Conservation (phyloP, 1,140 invertebrate genomes). For the Platyura marginata region DNA sequence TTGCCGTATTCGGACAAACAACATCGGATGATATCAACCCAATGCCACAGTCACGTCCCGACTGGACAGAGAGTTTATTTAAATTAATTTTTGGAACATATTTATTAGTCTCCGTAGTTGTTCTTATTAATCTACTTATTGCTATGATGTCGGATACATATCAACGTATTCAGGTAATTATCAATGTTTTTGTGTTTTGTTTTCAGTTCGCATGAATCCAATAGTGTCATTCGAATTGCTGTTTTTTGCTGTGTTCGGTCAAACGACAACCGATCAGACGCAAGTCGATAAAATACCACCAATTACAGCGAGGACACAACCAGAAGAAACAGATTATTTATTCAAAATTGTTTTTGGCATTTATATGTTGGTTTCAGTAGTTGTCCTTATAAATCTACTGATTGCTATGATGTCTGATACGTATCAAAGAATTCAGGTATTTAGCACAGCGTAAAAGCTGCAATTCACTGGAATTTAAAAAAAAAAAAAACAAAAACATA, state of each 20-base stretch:
- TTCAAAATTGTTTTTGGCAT: slow-evolving; percentile 73
- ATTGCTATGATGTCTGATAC: slow-evolving; percentile 99
- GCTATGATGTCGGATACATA: slow-evolving; percentile 99
- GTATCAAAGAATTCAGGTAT: slow-evolving; percentile 92
- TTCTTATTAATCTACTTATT: slow-evolving; percentile 95
- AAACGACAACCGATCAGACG: slow-evolving; percentile 73
- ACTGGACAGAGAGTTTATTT: slow-evolving; percentile 63
- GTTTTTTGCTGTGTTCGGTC: slow-evolving; percentile 97
- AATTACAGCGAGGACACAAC: slow-evolving; percentile 35
- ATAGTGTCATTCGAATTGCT: slow-evolving; percentile 87
- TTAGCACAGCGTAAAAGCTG: too few species aligned
- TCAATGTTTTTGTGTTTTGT: slow-evolving; percentile 20
- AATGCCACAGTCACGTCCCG: slow-evolving; percentile 37
- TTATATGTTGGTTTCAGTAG: slow-evolving; percentile 96
- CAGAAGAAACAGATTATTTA: slow-evolving; percentile 53
- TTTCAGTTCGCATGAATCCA: slow-evolving; percentile 74
- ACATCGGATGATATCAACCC: slow-evolving; percentile 69
- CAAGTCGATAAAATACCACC: slow-evolving; percentile 29
- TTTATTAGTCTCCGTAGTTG: slow-evolving; percentile 94
- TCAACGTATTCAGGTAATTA: slow-evolving; percentile 78
- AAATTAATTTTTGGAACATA: slow-evolving; percentile 86
- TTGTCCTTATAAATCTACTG: slow-evolving; percentile 96
- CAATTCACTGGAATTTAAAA: too few species aligned
- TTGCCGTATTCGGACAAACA: slow-evolving; percentile 92
- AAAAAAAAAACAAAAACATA: too few species aligned